A percentile compares a stretch with the other conserved stretches of the same genome.
phyloP scores from a whole-genome alignment of 2,888 invertebrate genomes.

The Ophion costatus region DNA sequence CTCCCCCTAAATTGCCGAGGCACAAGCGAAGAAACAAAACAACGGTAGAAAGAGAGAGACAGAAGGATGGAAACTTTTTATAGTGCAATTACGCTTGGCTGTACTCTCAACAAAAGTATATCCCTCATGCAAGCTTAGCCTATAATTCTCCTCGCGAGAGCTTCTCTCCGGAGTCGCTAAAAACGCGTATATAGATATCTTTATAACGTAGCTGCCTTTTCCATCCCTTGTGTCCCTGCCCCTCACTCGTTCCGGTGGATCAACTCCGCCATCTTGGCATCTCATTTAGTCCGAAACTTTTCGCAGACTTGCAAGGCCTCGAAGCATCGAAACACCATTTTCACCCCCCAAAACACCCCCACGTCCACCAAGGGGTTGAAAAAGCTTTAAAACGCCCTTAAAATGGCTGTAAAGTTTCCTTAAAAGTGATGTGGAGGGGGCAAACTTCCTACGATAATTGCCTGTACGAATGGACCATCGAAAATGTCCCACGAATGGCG shows the following conservation, averaged over 20 bases:
- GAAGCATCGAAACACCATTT: neutral
- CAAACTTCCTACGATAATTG: too few species aligned
- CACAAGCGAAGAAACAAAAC: slow-evolving; percentile 47
- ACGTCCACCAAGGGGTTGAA: neutral
- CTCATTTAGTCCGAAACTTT: slow-evolving; percentile 20
- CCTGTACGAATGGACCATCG: too few species aligned
- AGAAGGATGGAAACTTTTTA: slow-evolving; percentile 68
- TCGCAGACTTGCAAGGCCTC: neutral
- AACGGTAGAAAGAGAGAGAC: slow-evolving; percentile 27
- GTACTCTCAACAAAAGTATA: slow-evolving; percentile 45
- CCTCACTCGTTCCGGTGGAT: slow-evolving; percentile 6
- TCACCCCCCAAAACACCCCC: neutral
- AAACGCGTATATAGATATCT: slow-evolving; percentile 22
- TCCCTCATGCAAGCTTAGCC: slow-evolving; percentile 36
- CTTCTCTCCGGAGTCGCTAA: slow-evolving; percentile 1
- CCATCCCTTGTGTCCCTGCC: neutral
- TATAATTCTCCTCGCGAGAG: slow-evolving; percentile 32
- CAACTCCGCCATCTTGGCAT: slow-evolving; percentile 12
- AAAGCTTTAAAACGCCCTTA: neutral
- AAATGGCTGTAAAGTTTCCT: too few species aligned
- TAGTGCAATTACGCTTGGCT: slow-evolving; percentile 73
- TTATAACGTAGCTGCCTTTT: slow-evolving; percentile 6
- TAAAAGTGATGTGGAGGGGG: too few species aligned
- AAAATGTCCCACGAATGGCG: too few species aligned
- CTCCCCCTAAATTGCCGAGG: slow-evolving; percentile 71